Base-by-base conservation (phyloP, 2,113 vertebrate genomes). In the Mesitornis unicolor region DNA sequence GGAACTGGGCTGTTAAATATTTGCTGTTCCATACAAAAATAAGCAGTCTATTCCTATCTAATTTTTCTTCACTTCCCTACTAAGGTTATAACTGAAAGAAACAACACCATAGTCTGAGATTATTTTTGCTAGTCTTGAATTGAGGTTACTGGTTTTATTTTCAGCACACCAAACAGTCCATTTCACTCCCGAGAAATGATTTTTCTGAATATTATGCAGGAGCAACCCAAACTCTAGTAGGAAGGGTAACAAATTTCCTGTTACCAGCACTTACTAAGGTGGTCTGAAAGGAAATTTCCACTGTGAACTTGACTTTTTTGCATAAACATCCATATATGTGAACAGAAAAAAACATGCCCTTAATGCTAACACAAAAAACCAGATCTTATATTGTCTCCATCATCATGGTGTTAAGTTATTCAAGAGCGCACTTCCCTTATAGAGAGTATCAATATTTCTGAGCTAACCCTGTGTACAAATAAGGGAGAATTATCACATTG, bases 401-500 rank as follows among this genome's bases (percentile, higher is more conserved):
- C 0, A 0, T 57, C 50, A 35, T 5, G 8, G 13, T 63, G 16
- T 57, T 50, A 57, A 38, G 29, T 31, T 50, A 42, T 67, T 89
- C 36, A 28, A 43, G 21, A 57, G 42, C 24, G 2, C 11, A 5
- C 4, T 43, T 3, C 4, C 3, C 17, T 74, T 9, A 8, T 2
- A 35, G 7, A 38, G 10, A 12, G 16, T 68, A n/a, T 68, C 33
- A n/a, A 13, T 35, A 9, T n/a, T 63, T 75, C 61, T 63, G 50
- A 24, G 7, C 3, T 51, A 74, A 50, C 1, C 6, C 14, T 24
- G 43, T 33, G 17, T 31, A 57, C 29, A 45, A 68, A 43, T 22
- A 79, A 73, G 31, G 13, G 10, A 60, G 4, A 17, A 56, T 43
- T 68, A 67, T 40, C 31, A 26, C 51, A 36, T 11, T 54, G 40